Conservation (phyloP, 2,888 invertebrate species). For the Rugalucina vietnamica region DNA sequence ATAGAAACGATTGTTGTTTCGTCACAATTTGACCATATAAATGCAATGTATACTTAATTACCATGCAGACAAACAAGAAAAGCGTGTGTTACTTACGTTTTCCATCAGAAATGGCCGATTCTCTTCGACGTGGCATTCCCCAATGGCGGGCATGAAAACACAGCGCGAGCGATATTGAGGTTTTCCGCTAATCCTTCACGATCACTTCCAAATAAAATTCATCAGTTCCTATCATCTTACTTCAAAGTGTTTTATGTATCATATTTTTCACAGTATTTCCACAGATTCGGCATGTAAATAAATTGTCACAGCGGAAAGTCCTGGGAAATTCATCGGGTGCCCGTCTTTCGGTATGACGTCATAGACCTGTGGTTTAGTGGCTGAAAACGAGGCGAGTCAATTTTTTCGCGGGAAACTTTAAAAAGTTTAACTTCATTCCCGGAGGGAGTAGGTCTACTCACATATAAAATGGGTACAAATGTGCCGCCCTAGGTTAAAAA, state of each 20-base stretch:
- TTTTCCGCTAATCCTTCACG: conserved; percentile 37
- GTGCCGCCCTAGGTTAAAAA: no score
- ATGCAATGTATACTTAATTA: no score
- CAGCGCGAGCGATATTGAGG: conserved; percentile 29
- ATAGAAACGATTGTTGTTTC: no score
- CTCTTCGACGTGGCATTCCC: conserved; percentile 76
- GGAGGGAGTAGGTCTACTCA: no score
- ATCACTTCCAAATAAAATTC: not conserved
- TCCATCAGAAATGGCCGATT: conserved; percentile 53
- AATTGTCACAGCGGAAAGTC: conserved; percentile 43
- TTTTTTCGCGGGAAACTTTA: conserved; percentile 30
- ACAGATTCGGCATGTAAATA: not conserved
- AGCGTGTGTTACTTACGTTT: conserved; percentile 64
- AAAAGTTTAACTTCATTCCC: no score
- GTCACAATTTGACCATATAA: no score
- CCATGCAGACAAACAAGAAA: no score
- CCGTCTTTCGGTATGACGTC: conserved; percentile 58
- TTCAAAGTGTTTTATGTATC: not conserved
- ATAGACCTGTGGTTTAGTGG: conserved; percentile 55
- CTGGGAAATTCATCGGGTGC: conserved; percentile 58
- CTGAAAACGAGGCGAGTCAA: conserved; percentile 48
- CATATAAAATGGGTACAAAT: no score
- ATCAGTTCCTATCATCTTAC: not conserved
- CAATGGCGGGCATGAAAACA: conserved; percentile 56
- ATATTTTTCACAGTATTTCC: not conserved